Evolutionary conservation across 2,888 invertebrate genomes (phyloP).

Genomic region (Euzetes globulus): DNA sequence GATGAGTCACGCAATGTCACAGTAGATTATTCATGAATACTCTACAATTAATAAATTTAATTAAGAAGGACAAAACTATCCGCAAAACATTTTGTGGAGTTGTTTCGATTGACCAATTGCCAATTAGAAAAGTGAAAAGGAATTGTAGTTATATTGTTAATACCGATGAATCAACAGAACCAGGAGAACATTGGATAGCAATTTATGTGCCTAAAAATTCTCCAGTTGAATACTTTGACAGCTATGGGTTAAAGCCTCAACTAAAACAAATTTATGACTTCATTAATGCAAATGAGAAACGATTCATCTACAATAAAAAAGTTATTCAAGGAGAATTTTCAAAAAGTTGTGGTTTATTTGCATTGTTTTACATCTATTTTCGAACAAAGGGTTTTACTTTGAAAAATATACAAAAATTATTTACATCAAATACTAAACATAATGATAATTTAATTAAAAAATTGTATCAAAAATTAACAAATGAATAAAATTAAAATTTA

Average conservation of each 20-base stretch:
- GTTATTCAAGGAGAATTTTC: neutral
- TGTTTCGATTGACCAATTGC: neutral
- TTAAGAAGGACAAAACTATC: neutral
- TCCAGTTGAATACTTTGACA: neutral
- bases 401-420: neutral
- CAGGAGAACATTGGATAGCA: neutral
- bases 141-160: neutral
- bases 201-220: neutral
- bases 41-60: neutral
- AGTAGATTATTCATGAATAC: neutral
- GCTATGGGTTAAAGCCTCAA: neutral
- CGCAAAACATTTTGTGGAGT: neutral
- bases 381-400: neutral
- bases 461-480: neutral
- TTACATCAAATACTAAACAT: neutral
- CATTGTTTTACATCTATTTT: neutral
- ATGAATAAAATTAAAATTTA: neutral
- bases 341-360: neutral
- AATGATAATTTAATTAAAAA: neutral
- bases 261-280: neutral
- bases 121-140: neutral
- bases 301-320: neutral
- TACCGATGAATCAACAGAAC: neutral
- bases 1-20: neutral
- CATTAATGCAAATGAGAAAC: neutral